A percentile compares a stretch with the other conserved stretches of the same genome.
These are phyloP conservation scores for Meloidogyne chitwoodi DNA, from an alignment of 1,140 invertebrate genomes.

Conservation along the genomic window DNA sequence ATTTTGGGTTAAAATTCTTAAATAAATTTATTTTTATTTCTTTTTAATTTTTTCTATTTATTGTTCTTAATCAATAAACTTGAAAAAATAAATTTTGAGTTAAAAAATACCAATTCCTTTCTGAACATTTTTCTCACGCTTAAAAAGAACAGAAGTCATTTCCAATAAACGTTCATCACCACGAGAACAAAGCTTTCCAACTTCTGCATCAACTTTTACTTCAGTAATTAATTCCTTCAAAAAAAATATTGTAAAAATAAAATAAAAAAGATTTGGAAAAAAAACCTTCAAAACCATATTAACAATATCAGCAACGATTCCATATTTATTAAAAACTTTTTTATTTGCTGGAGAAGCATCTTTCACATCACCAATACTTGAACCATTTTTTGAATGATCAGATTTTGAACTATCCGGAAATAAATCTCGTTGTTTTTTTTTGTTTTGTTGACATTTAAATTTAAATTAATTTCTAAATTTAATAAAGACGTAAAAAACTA, in stretches of 20 bases:
- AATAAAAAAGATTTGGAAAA: neutral
- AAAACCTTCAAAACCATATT: constrained; percentile 71
- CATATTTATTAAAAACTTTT: constrained; percentile 98
- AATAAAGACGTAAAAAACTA: too few relatives aligned
- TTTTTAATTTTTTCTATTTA: too few relatives aligned
- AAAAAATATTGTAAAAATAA: constrained; percentile 3
- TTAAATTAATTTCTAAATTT: neutral
- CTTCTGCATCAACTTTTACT: constrained; percentile 79
- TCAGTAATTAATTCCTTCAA: constrained; percentile 80
- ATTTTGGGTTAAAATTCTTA: constrained; percentile 38
- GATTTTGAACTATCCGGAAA: neutral
- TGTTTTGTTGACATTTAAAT: neutral
- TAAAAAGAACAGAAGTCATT: constrained; percentile 84
- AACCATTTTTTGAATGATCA: constrained; percentile 1
- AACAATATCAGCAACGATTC: constrained; percentile 96
- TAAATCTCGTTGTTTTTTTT: neutral
- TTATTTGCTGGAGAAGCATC: constrained; percentile 94
- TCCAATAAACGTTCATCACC: constrained; percentile 82
- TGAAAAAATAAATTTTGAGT: too few relatives aligned
- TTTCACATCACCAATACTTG: constrained; percentile 35
- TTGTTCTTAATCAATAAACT: too few relatives aligned
- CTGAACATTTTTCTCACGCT: constrained; percentile 77
- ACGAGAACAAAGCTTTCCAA: constrained; percentile 82
- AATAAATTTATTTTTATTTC: neutral
- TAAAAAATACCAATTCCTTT: constrained; percentile 74